Evolutionary conservation across 2,888 invertebrate genomes (phyloP).

Genomic region (Exephanes ischioxanthus): DNA sequence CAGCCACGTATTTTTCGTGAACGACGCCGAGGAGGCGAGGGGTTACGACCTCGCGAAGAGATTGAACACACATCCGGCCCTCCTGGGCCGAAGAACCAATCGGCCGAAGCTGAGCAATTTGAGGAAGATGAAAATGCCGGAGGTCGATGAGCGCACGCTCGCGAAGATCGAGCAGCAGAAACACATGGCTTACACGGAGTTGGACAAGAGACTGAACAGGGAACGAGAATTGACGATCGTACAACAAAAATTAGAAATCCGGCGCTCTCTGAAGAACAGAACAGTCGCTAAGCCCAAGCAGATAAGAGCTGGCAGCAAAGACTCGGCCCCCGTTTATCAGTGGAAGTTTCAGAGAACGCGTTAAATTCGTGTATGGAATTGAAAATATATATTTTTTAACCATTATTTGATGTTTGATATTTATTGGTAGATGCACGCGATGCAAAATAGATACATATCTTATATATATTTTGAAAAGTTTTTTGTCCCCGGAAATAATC

Average conservation of each 20-base stretch:
- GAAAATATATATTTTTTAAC: background rate
- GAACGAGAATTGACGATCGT: constrained; percentile 91
- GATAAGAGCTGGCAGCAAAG: constrained; percentile 88
- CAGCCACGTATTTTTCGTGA: constrained; percentile 93
- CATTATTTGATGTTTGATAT: background rate
- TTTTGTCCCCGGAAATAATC: background rate
- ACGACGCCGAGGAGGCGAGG: constrained; percentile 87
- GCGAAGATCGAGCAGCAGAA: constrained; percentile 87
- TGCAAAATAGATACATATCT: background rate
- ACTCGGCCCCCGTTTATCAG: constrained; percentile 90
- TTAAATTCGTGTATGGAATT: constrained; percentile 80
- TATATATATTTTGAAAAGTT: background rate
- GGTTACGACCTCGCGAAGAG: constrained; percentile 90
- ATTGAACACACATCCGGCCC: constrained; percentile 91
- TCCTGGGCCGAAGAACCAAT: constrained; percentile 90
- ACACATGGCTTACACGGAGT: constrained; percentile 90
- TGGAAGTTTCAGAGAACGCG: constrained; percentile 94
- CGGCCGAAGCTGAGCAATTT: constrained; percentile 88
- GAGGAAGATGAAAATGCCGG: constrained; percentile 87
- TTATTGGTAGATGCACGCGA: background rate
- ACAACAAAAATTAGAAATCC: constrained; percentile 92
- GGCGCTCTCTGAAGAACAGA: constrained; percentile 89
- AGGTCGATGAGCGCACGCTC: constrained; percentile 86
- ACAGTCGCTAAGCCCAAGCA: constrained; percentile 88
- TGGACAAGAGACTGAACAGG: constrained; percentile 91